phyloP scores from a whole-genome alignment of 2,113 vertebrate species.

The Chrysemys picta region DNA sequence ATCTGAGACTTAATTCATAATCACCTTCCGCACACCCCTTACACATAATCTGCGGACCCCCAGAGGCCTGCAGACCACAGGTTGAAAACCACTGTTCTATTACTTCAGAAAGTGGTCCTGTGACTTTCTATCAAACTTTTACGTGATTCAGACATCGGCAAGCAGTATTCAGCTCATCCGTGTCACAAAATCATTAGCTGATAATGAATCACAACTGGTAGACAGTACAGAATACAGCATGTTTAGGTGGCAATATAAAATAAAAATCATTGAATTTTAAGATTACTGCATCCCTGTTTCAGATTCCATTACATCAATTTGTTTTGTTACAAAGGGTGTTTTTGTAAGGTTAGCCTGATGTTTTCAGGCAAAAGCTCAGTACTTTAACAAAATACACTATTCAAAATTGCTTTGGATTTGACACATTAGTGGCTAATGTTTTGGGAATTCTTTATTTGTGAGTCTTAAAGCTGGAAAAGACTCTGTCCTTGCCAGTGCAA shows the following conservation, averaged over 20 bases:
- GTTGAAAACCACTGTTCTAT: too few species aligned
- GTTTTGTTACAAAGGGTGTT: not conserved
- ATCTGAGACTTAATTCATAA: not conserved
- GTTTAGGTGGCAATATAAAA: not conserved
- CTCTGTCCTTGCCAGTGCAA: not conserved
- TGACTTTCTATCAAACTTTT: not conserved
- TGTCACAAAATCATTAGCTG: not conserved
- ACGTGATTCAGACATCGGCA: not conserved
- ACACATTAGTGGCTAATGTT: not conserved
- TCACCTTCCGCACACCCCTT: not conserved
- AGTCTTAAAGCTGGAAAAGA: not conserved
- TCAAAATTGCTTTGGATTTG: not conserved
- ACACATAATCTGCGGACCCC: not conserved
- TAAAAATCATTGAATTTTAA: not conserved
- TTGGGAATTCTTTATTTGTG: not conserved
- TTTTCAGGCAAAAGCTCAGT: not conserved
- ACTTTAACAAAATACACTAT: not conserved
- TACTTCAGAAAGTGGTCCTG: not conserved
- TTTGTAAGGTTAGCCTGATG: not conserved
- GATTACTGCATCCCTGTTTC: not conserved
- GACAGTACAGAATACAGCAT: not conserved
- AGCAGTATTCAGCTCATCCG: not conserved
- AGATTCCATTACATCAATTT: not conserved
- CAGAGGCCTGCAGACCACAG: not conserved
- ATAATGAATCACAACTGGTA: not conserved